A percentile compares a stretch with the other conserved stretches of the same genome.
Conservation (phyloP, 2,888 invertebrate genomes). For the Lasioglossum malachurum region DNA sequence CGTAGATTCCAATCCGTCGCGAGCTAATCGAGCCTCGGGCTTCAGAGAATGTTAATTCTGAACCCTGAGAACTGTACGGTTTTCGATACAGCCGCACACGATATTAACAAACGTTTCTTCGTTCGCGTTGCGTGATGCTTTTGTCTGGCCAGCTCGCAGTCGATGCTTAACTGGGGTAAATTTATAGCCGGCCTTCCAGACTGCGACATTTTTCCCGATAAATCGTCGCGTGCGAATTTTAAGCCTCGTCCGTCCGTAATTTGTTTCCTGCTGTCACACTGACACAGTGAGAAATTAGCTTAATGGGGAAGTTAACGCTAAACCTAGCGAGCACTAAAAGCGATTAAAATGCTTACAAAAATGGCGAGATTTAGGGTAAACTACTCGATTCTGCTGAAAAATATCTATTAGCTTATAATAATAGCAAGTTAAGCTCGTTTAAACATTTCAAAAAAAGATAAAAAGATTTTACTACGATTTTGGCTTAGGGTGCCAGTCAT, state of each 20-base stretch:
- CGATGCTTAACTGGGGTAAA: neutral
- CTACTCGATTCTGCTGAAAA: no score
- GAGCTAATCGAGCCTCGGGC: neutral
- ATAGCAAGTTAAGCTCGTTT: no score
- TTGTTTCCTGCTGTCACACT: neutral
- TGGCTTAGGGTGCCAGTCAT: no score
- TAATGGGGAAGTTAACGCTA: neutral
- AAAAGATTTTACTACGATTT: no score
- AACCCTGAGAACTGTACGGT: neutral
- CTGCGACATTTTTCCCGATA: neutral
- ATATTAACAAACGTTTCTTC: constrained; percentile 3
- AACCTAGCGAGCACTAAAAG: no score
- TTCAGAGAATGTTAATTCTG: neutral
- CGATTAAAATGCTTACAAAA: no score
- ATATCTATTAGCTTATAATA: no score
- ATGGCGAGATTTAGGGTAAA: no score
- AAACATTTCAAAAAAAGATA: no score
- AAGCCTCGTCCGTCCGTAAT: neutral
- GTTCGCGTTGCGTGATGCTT: neutral
- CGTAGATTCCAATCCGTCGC: neutral
- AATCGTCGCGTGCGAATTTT: neutral
- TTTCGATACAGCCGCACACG: neutral
- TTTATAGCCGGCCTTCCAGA: neutral
- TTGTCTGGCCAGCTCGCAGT: neutral
- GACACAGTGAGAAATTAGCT: neutral